Evolutionary conservation across 2,888 invertebrate genomes (phyloP).

Genomic region (Heteromyza rotundicornis): DNA sequence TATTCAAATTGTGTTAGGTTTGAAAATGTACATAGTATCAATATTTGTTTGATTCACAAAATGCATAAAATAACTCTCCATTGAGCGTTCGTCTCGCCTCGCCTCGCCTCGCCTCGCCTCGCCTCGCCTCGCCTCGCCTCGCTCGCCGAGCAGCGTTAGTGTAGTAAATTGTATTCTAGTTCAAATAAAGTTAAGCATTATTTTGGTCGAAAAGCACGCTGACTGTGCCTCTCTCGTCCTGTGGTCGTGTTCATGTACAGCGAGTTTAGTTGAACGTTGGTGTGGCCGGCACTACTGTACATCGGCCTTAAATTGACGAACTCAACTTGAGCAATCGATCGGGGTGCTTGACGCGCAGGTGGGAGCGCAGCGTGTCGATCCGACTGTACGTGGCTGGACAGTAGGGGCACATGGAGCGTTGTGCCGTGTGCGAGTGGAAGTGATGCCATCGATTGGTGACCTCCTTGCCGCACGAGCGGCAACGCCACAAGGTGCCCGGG

Average conservation of each 20-base stretch:
- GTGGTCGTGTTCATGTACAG: neutral
- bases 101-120: too few relatives aligned
- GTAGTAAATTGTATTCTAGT: too few relatives aligned
- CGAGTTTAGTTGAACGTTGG: neutral
- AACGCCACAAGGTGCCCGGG: slow-evolving; percentile 79
- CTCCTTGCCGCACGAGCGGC: slow-evolving; percentile 83
- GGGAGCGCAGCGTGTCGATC: slow-evolving; percentile 83
- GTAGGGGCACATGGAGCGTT: slow-evolving; percentile 81
- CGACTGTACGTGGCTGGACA: slow-evolving; percentile 87
- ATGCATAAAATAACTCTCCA: too few relatives aligned
- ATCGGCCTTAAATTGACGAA: slow-evolving; percentile 54
- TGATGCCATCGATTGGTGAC: slow-evolving; percentile 89
- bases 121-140: too few relatives aligned
- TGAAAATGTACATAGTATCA: too few relatives aligned
- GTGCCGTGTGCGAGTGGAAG: slow-evolving; percentile 82
- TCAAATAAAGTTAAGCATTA: too few relatives aligned
- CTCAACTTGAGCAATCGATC: slow-evolving; percentile 61
- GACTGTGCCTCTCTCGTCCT: neutral
- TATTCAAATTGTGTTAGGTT: neutral
- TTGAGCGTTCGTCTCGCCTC: too few relatives aligned
- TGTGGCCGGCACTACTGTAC: neutral
- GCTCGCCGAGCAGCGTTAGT: too few relatives aligned
- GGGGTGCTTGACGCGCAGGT: slow-evolving; percentile 78
- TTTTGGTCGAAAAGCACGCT: too few relatives aligned
- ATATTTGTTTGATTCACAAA: too few relatives aligned